Conservation (phyloP, 2,888 invertebrate species). For the Melinaea marsaeus region DNA sequence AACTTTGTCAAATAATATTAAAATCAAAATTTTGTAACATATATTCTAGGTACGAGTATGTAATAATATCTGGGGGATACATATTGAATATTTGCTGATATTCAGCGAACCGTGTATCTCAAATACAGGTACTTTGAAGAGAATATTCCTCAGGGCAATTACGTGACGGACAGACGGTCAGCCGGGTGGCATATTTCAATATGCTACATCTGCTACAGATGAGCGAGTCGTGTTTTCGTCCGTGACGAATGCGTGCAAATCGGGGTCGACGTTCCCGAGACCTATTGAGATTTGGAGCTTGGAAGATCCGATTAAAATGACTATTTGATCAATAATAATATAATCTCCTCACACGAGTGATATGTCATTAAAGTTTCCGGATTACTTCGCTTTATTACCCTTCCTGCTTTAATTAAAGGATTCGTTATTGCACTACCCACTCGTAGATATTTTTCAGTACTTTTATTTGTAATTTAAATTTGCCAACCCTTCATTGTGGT, state of each 20-base stretch:
- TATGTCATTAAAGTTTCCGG: conserved; percentile 56
- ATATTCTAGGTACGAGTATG: conserved; percentile 35
- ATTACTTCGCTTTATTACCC: conserved; percentile 74
- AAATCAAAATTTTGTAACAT: not conserved
- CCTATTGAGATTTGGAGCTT: conserved; percentile 7
- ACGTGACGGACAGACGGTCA: conserved; percentile 57
- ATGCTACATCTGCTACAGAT: conserved; percentile 59
- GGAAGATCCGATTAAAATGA: too few species aligned
- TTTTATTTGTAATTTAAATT: conserved; percentile 80
- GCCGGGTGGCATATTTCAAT: conserved; percentile 67
- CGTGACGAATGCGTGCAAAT: conserved; percentile 59
- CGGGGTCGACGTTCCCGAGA: conserved; percentile 31
- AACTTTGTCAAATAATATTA: not conserved
- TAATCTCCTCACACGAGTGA: conserved; percentile 22
- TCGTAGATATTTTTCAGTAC: conserved; percentile 75
- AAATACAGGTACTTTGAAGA: conserved; percentile 62
- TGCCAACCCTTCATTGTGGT: conserved; percentile 71
- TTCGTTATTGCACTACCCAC: conserved; percentile 75
- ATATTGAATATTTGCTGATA: conserved; percentile 54
- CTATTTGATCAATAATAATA: too few species aligned
- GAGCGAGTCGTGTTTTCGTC: conserved; percentile 49
- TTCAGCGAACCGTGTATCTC: conserved; percentile 56
- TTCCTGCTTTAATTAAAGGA: conserved; percentile 75
- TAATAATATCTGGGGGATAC: conserved; percentile 44
- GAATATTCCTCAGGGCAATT: conserved; percentile 54